Percentiles rank a stretch among this genome's conserved stretches.
These are phyloP conservation scores for Oophaga pumilio DNA, from an alignment of 2,113 vertebrate species.

Conservation along the genomic window DNA sequence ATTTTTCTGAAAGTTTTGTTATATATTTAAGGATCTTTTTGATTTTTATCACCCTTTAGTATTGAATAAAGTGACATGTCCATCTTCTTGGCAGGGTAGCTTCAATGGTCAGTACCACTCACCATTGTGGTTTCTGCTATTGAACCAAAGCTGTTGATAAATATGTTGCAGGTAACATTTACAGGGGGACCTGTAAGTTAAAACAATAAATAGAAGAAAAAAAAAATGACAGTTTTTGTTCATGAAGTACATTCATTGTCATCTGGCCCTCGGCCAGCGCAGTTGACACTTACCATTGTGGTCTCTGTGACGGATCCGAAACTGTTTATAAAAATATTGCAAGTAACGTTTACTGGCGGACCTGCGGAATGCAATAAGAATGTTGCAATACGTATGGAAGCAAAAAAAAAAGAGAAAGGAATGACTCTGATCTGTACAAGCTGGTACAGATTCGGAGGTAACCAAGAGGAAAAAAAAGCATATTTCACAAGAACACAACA, in stretches of 20 bases:
- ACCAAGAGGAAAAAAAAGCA: slow-evolving; percentile 64
- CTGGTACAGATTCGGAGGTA: slow-evolving; percentile 69
- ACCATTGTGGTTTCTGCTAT: slow-evolving; percentile 99
- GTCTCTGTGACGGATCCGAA: slow-evolving; percentile 97
- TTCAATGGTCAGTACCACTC: slow-evolving; percentile 86
- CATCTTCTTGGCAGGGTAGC: slow-evolving; percentile 78
- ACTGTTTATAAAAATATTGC: slow-evolving; percentile 99
- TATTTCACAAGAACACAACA: slow-evolving; percentile 60
- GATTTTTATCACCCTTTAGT: background rate
- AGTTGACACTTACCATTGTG: slow-evolving; percentile 89
- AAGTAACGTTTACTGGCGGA: slow-evolving; percentile 97
- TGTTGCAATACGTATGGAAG: slow-evolving; percentile 79
- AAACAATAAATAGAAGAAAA: slow-evolving; percentile 89
- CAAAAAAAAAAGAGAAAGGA: slow-evolving; percentile 62
- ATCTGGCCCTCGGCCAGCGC: slow-evolving; percentile 72
- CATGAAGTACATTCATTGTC: slow-evolving; percentile 73
- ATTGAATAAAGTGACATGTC: slow-evolving; percentile 52
- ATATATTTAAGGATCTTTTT: background rate
- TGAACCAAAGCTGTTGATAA: slow-evolving; percentile 99
- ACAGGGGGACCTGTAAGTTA: slow-evolving; percentile 97
- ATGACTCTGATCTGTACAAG: slow-evolving; percentile 70
- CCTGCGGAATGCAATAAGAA: slow-evolving; percentile 93
- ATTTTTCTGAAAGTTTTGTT: background rate
- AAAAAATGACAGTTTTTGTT: slow-evolving; percentile 85
- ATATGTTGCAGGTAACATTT: slow-evolving; percentile 99